Conservation (phyloP, 2,888 invertebrate species). For the Drosophila tripunctata region DNA sequence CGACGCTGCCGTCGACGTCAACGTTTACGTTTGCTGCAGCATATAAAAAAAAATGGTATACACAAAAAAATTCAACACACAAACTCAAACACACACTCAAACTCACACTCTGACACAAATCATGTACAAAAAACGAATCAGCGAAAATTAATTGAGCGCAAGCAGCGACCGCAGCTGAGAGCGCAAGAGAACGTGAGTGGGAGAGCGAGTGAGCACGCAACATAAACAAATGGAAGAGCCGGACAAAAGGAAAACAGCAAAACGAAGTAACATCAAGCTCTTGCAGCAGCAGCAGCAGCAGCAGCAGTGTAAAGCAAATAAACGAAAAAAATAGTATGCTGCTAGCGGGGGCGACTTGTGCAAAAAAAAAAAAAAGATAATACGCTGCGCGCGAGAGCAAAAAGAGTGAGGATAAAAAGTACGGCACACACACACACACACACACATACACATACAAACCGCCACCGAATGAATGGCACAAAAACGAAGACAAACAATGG, state of each 20-base stretch:
- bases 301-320: constrained; percentile 45
- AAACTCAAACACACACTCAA: constrained; percentile 20
- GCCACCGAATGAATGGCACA: constrained; percentile 74
- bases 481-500: constrained; percentile 60
- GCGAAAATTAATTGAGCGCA: constrained; percentile 78
- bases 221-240: constrained; percentile 73
- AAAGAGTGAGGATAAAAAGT: constrained; percentile 66
- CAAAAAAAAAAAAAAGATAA: constrained; percentile 44
- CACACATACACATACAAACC: too few relatives aligned
- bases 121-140: constrained; percentile 72
- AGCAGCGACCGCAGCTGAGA: constrained; percentile 59
- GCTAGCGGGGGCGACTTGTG: constrained; percentile 51
- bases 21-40: constrained; percentile 42
- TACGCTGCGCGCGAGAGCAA: constrained; percentile 58
- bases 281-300: too few relatives aligned
- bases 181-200: constrained; percentile 28
- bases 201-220: constrained; percentile 61
- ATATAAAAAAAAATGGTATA: constrained; percentile 81
- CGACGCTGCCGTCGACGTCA: constrained; percentile 25
- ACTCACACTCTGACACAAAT: constrained; percentile 23
- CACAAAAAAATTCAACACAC: constrained; percentile 72
- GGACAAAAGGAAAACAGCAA: constrained; percentile 46
- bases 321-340: constrained; percentile 45
- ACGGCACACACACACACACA: too few relatives aligned
- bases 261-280: constrained; percentile 19